Evolutionary conservation across 1,140 invertebrate genomes (phyloP).

Genomic region (Cyclina sinensis): DNA sequence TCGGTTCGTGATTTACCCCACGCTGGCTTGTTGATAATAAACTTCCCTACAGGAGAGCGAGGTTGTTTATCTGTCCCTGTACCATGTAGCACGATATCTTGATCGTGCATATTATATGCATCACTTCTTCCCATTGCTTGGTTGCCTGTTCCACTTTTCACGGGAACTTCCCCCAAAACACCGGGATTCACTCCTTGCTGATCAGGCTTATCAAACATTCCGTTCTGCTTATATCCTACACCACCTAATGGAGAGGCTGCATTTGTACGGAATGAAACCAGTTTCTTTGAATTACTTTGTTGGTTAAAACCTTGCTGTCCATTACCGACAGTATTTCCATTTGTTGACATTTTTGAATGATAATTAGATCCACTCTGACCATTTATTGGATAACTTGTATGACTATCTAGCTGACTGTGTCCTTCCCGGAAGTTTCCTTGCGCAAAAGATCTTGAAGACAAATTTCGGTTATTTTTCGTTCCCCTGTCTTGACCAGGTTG

Average conservation of each 20-base stretch:
- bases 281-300: slow-evolving; percentile 7
- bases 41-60: not conserved
- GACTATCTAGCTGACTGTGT: not conserved
- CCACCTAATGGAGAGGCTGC: not conserved
- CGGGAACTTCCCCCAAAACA: not conserved
- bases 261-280: not conserved
- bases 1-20: slow-evolving; percentile 10
- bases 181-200: not conserved
- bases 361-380: not conserved
- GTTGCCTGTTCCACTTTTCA: not conserved
- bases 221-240: not conserved
- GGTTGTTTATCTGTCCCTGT: not conserved
- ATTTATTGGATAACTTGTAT: not conserved
- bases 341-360: not conserved
- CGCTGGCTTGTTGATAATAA: slow-evolving; percentile 40
- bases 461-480: not conserved
- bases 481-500: not conserved
- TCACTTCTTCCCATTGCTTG: not conserved
- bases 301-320: not conserved
- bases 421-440: not conserved
- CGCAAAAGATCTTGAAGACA: not conserved
- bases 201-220: not conserved
- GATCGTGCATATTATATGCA: not conserved
- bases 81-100: not conserved
- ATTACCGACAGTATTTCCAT: not conserved